Conservation (phyloP, 2,888 invertebrate species). For the Megalurothrips usitatus region DNA sequence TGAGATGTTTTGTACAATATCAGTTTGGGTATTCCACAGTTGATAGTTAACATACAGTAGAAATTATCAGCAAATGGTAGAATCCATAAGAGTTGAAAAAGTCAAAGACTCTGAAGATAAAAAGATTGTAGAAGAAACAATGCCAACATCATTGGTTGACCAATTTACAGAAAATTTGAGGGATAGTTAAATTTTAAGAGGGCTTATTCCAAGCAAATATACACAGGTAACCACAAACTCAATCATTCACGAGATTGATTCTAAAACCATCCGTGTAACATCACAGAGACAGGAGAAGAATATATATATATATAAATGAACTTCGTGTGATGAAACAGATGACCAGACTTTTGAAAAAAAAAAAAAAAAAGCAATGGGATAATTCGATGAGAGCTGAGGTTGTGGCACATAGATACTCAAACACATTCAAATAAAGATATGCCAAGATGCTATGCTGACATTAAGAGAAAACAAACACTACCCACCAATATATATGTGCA, state of each 20-base stretch:
- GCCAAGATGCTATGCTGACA: constrained; percentile 19
- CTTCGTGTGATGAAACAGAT: neutral
- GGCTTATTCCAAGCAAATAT: neutral
- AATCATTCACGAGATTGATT: neutral
- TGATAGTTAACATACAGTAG: neutral
- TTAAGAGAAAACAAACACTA: constrained; percentile 9
- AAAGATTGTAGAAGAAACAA: neutral
- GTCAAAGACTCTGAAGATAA: neutral
- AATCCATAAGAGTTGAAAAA: constrained; percentile 7
- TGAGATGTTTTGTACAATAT: constrained; percentile 20
- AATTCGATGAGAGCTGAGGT: constrained; percentile 3
- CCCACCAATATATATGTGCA: constrained; percentile 17
- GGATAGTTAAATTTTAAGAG: neutral
- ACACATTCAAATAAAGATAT: constrained; percentile 13
- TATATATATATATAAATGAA: neutral
- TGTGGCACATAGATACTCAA: constrained; percentile 9
- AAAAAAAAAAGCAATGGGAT: neutral
- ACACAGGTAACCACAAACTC: neutral
- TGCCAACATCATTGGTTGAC: neutral
- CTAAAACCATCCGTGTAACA: neutral
- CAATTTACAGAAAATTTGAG: neutral
- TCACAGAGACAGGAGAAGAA: neutral
- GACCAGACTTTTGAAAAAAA: neutral
- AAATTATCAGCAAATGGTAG: neutral
- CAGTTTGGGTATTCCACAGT: neutral